Conservation (phyloP, 2,888 invertebrate genomes). For the Strigamia transsilvanica region DNA sequence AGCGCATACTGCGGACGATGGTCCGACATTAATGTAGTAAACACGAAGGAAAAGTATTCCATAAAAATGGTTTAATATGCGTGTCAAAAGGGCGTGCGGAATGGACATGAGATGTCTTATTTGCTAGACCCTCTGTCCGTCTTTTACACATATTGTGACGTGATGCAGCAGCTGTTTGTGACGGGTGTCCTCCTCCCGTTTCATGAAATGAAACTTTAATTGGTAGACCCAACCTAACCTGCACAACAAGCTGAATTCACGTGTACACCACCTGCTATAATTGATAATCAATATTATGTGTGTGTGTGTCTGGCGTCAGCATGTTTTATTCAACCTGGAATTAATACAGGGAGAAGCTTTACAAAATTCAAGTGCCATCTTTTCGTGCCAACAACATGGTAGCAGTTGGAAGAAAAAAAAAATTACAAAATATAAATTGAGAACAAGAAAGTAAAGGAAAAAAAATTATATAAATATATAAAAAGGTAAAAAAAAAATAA, state of each 20-base stretch:
- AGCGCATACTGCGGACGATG: too few relatives aligned
- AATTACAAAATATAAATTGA: conserved; percentile 11
- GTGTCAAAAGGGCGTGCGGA: neutral
- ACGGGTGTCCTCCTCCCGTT: conserved; percentile 40
- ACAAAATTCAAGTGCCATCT: conserved; percentile 5
- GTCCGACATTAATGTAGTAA: too few relatives aligned
- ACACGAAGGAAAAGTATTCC: neutral
- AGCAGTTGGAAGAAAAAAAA: neutral
- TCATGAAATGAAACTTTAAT: conserved; percentile 37
- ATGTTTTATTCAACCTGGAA: conserved; percentile 28
- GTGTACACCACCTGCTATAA: conserved; percentile 42
- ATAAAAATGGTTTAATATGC: neutral
- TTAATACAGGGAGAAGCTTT: conserved; percentile 1
- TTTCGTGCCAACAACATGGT: neutral
- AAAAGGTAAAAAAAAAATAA: neutral
- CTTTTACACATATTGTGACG: conserved; percentile 22
- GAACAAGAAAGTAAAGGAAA: neutral
- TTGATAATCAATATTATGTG: conserved; percentile 35
- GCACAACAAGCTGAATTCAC: conserved; percentile 29
- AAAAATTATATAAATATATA: neutral
- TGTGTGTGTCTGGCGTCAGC: conserved; percentile 37
- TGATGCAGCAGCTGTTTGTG: conserved; percentile 17
- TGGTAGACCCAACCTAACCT: conserved; percentile 34
- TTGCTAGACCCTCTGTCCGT: neutral
- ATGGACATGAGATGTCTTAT: neutral